These are phyloP conservation scores for Naja naja DNA, from an alignment of 2,113 vertebrate genomes.

Conservation along the genomic window DNA sequence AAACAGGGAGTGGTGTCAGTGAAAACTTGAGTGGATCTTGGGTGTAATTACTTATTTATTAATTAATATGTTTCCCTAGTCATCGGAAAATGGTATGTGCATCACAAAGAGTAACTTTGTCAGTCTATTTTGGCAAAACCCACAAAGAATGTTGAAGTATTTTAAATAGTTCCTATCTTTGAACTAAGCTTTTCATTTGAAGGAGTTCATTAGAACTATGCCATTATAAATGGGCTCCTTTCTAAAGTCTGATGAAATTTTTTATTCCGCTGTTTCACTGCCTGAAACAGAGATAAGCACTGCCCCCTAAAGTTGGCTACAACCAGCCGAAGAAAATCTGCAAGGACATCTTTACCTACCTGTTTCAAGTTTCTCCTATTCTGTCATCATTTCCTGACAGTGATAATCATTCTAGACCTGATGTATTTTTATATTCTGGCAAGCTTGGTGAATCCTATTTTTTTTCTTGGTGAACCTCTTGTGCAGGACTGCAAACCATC, in stretches of 20 bases:
- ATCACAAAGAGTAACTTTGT: not conserved
- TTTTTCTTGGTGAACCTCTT: conserved; percentile 35
- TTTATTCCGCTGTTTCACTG: not conserved
- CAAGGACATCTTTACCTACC: too few relatives aligned
- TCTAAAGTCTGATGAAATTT: not conserved
- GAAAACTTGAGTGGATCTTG: not conserved
- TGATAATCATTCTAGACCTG: conserved; percentile 22
- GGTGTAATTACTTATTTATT: not conserved
- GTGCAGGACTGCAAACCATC: conserved; percentile 4
- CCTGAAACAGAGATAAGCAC: not conserved
- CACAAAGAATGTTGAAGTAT: not conserved
- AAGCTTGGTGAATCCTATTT: conserved; percentile 31
- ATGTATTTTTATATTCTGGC: conserved; percentile 32
- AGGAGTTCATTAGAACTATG: not conserved
- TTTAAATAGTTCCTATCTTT: not conserved
- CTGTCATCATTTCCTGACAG: conserved; percentile 5
- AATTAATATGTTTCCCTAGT: not conserved
- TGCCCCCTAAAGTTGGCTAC: not conserved
- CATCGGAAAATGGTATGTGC: not conserved
- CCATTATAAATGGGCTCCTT: not conserved
- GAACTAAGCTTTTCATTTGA: not conserved
- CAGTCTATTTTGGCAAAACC: not conserved
- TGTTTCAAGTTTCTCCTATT: not conserved
- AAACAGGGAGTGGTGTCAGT: not conserved
- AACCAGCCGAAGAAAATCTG: not conserved